Evolutionary conservation across 2,888 invertebrate species (phyloP), one percentile per base, ranked within the genome.

Genomic region (Elegia similella): DNA sequence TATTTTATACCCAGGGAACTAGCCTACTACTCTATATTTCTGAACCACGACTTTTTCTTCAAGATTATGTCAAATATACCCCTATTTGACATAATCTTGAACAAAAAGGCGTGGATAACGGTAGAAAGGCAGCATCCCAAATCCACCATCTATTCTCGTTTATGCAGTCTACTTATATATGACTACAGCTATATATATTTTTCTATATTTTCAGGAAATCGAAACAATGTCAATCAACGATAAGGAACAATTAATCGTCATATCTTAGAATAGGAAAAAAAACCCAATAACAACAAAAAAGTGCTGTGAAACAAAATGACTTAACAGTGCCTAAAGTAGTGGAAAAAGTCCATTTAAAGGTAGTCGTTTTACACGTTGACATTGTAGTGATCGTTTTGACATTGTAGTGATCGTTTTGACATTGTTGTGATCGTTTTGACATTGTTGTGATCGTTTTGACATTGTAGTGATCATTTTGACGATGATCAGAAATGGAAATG

Each of bases 311-410:
- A 60, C 68, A 63, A 69, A 63, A 68, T 72, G 72, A 75, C 73
- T 65, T 61, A 56, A 68, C 81, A 80, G 86, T 87, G 86, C 87
- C 86, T 87, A 66, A 70, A 69, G 70, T 82, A 82, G 81, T 62
- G n/a, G 71, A 71, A 70, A n/a, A 69, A 75, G 86, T 86, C 85
- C 84, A 84, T 84, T 84, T 84, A 75, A 70, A 60, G 63, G 58
- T 78, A 77, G 78, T 62, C 32, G 67, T 55, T 59, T 56, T 48
- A 48, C 42, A 42, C 42, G 42, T 42, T 48, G 47, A 15, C 43
- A 42, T 32, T 13, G 43, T 62, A 59, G 60, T 50, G 30, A 42
- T 13, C 29, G 12, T 38, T 12, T 58, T 55, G 42, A 12, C 30
- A 34, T 15, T 38, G 34, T 54, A 29, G 32, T 54, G 34, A 17